phyloP scores from a whole-genome alignment of 2,797 vertebrate genomes.

The Menidia menidia region DNA sequence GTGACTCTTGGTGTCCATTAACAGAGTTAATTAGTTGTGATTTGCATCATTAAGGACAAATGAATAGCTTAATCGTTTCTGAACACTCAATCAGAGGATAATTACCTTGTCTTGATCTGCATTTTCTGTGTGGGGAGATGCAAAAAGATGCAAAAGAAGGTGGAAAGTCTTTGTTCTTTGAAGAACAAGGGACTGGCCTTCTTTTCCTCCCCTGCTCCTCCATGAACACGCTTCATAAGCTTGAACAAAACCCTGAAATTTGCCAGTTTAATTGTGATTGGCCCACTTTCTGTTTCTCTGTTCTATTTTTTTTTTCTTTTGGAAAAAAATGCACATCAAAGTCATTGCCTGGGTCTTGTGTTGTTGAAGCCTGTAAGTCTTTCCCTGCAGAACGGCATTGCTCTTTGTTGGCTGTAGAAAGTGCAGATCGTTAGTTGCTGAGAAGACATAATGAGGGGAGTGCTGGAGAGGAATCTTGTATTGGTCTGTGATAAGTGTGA shows the following conservation, averaged over 20 bases:
- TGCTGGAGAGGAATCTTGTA: constrained; percentile 21
- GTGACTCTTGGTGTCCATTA: constrained; percentile 70
- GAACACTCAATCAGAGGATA: constrained; percentile 79
- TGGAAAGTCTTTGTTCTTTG: constrained; percentile 49
- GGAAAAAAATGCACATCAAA: constrained; percentile 49
- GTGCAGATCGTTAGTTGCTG: constrained; percentile 59
- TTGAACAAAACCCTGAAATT: constrained; percentile 54
- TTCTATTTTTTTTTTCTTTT: neutral
- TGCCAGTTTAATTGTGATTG: constrained; percentile 57
- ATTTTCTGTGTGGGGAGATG: constrained; percentile 61
- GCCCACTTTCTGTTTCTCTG: constrained; percentile 32
- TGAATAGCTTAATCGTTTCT: constrained; percentile 77
- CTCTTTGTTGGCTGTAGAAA: constrained; percentile 46
- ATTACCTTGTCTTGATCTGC: constrained; percentile 64
- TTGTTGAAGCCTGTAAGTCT: constrained; percentile 42
- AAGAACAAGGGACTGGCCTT: constrained; percentile 22
- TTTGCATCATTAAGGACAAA: constrained; percentile 80
- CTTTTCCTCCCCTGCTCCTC: constrained; percentile 7
- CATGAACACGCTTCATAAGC: constrained; percentile 23
- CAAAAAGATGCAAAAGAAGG: constrained; percentile 43
- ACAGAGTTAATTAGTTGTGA: constrained; percentile 74
- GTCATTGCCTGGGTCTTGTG: constrained; percentile 32
- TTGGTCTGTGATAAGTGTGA: constrained; percentile 28
- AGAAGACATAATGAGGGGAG: constrained; percentile 56
- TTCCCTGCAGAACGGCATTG: constrained; percentile 39